Evolutionary conservation across 1,140 invertebrate species (phyloP), one percentile per base, ranked within the genome.

Genomic region (Frieseomelitta varia): DNA sequence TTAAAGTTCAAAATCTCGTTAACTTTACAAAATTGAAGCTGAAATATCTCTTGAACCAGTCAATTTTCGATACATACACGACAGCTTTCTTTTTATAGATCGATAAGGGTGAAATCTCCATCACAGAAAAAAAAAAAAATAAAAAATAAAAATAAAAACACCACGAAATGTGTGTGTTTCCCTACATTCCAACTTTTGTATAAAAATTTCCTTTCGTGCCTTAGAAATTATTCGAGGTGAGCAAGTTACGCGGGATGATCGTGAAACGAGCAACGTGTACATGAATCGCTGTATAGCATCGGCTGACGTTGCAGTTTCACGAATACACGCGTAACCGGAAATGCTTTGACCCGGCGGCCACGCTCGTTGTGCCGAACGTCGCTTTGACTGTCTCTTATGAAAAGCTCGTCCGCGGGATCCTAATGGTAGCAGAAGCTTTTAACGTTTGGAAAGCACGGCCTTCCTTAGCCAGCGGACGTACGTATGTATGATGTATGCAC

Each of bases 331-430:
- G 34, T 4, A n/a, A 34, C 17, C 30, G 34, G 21, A 56, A 27
- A 51, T n/a, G 30, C 79, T 80, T 80, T 80, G 79, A 80, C 79
- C n/a, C 51, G 55, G 68, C 55, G 12, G 55, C 2, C 34, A 58
- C 27, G 27, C 39, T 39, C 65, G 51, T 58, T 30, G 27, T 17
- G 30, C 51, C 24, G 51, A 68, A 34, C 21, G 51, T n/a, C 77
- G 77, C n/a, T 71, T 71, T 71, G 53, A 71, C 65, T 47, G 27
- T 67, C n/a, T 53, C 17, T 71, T 79, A 71, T 34, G 19, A 58
- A 61, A 61, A 61, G 55, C 79, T 27, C 10, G 27, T 55, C 30
- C 21, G 39, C 34, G 19, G 24, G 15, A 55, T 24, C n/a, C 34
- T 79, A 68, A 39, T 30, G 68, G 68, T 24, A 74, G 24, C 68